Base-by-base conservation (phyloP, 2,113 vertebrate genomes). In the Elgaria multicarinata region DNA sequence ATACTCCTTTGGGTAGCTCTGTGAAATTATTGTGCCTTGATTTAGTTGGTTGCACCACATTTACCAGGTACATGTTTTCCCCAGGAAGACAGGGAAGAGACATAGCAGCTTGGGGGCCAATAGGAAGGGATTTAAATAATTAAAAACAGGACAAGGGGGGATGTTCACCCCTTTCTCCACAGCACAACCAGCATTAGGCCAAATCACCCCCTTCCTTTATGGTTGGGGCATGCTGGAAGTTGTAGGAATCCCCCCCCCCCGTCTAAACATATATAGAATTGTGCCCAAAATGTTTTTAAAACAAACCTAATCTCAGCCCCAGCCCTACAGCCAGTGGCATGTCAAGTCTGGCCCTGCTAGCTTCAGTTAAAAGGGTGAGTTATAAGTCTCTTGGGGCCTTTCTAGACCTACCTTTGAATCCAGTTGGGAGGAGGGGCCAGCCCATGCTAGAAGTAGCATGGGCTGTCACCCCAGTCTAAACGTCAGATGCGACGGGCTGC, bases 21-120 rank as follows among this genome's bases (percentile, higher is more conserved):
- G 1, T 87, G 67, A 91, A 91, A 77, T 89, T 75, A 78, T 50
- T 9, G 9, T 90, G 26, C 53, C 26, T 44, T 76, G 53, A 76
- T 76, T 76, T 86, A 36, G 55, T 5, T 42, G n/a, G 50, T 8
- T 31, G 28, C 36, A 67, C 7, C 42, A 50, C 24, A 50, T 42
- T 9, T 66, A 24, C 4, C 42, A 36, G 22, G n/a, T 24, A 31
- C 16, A 72, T 36, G 10, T 69, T 33, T 33, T 12, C 10, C 31
- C 67, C 7, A 1, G 28, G 4, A 2, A 3, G 67, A n/a, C n/a
- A n/a, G 26, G 26, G 7, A 20, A 69, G 58, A 62, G 58, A 62
- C 3, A 33, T 80, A 89, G 10, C 1, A 0, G 72, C 46, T 92
- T 69, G 67, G n/a, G 14, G n/a, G n/a, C n/a, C 12, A 9, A 33